Base-by-base conservation (phyloP, 2,888 invertebrate species). In the Cancer borealis region DNA sequence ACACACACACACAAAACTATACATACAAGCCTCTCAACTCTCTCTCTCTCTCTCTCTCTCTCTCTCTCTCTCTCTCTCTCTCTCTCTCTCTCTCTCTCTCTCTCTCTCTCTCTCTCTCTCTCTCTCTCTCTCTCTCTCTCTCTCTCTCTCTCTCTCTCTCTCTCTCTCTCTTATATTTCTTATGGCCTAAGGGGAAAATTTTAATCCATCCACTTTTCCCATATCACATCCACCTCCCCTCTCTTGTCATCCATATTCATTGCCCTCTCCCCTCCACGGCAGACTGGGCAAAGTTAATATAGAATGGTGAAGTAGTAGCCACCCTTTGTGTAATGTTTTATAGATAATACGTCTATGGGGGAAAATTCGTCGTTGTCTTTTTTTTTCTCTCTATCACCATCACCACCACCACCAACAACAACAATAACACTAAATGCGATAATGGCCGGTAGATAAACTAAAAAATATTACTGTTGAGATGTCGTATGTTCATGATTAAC, bases 51-150 rank as follows among this genome's bases (percentile, higher is more conserved):
- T 45, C 39, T 39, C 39, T 39, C 39, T 30, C 39, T 30, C 39
- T 88, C 46, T 2, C 88, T 88, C 88, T 88, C 88, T 88, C 46
- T 88, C 88, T 88, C 88, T 88, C 47, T 88, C 88, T 88, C 88
- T 88, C 88, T 88, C 88, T 88, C 88, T 88, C 47, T 88, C 88
- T 88, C 39, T 39, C 39, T 39, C 39, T 30, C 39, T 30, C 39
- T 88, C 46, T 2, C 88, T 88, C 88, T 88, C 88, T 88, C 46
- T 88, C 88, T 88, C 88, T 88, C 47, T 88, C 88, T 88, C 88
- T 88, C 88, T 88, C 88, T 88, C 88, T 88, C 47, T 88, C 88
- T 88, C 88, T 88, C 88, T 45, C 46, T 45, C 46, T 46, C 46
- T 46, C 46, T 46, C 26, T 46, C 46, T 46, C 26, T 46, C 46